phyloP scores from a whole-genome alignment of 2,113 vertebrate species.

The Psittacula cyanocephala region DNA sequence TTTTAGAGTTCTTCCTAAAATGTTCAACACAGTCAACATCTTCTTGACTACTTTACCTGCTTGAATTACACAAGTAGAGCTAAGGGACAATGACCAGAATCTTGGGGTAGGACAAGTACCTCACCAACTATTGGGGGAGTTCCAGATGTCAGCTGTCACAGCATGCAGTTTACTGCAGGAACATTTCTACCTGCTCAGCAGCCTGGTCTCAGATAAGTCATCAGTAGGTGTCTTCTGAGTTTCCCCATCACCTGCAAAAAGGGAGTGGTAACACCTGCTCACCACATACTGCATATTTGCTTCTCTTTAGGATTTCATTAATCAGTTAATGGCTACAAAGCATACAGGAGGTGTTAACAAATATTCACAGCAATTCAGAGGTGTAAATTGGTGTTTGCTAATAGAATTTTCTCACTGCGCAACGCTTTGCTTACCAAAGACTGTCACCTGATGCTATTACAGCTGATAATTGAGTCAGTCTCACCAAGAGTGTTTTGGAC shows the following conservation, averaged over 20 bases:
- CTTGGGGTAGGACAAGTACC: not conserved
- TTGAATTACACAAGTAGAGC: not conserved
- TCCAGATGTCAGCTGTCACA: not conserved
- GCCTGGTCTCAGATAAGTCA: not conserved
- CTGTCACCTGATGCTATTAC: conserved; percentile 31
- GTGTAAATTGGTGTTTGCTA: conserved; percentile 56
- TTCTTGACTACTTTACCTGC: not conserved
- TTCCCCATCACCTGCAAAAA: not conserved
- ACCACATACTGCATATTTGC: not conserved
- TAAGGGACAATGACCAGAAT: not conserved
- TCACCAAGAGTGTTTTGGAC: not conserved
- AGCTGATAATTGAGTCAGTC: conserved; percentile 34
- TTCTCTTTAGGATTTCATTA: conserved; percentile 38
- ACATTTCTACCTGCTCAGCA: not conserved
- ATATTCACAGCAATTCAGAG: conserved; percentile 42
- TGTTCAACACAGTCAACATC: not conserved
- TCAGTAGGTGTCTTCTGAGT: not conserved
- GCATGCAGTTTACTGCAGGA: not conserved
- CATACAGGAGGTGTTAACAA: not conserved
- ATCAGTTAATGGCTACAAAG: conserved; percentile 49
- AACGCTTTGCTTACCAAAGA: conserved; percentile 6
- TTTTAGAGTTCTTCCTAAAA: not conserved
- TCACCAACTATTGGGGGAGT: not conserved
- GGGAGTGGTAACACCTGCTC: conserved; percentile 4
- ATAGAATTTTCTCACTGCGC: conserved; percentile 22